Evolutionary conservation across 2,888 invertebrate genomes (phyloP).

Genomic region (Scaptomyza caliginosa): DNA sequence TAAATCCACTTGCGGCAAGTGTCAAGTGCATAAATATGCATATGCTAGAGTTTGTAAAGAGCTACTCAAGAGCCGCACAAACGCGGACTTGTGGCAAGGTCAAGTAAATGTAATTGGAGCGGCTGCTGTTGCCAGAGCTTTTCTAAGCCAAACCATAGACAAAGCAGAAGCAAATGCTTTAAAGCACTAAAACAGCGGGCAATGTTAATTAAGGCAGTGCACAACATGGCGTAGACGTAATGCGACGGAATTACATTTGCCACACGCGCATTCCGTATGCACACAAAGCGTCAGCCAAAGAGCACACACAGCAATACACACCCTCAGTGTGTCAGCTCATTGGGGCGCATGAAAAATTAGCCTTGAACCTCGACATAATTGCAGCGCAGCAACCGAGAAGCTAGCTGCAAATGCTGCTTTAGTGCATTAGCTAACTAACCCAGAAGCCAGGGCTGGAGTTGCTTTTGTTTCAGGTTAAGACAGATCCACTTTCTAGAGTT

Average conservation of each 20-base stretch:
- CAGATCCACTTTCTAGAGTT: too few species aligned
- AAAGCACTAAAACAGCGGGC: slow-evolving; percentile 7
- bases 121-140: slow-evolving; percentile 34
- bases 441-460: slow-evolving; percentile 16
- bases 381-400: slow-evolving; percentile 55
- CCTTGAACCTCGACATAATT: slow-evolving; percentile 76
- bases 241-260: slow-evolving; percentile 64
- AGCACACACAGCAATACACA: slow-evolving; percentile 13
- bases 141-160: slow-evolving; percentile 40
- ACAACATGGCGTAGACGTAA: slow-evolving; percentile 72
- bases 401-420: slow-evolving; percentile 26
- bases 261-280: slow-evolving; percentile 68
- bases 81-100: slow-evolving; percentile 34
- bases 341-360: slow-evolving; percentile 72
- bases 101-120: slow-evolving; percentile 48
- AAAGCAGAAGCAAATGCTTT: slow-evolving; percentile 7
- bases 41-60: slow-evolving; percentile 14
- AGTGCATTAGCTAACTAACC: slow-evolving; percentile 43
- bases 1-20: slow-evolving; percentile 37
- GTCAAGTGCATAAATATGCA: slow-evolving; percentile 13
- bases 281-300: slow-evolving; percentile 33
- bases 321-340: slow-evolving; percentile 28
- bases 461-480: neutral
- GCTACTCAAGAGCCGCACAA: slow-evolving; percentile 6
- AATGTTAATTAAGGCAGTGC: slow-evolving; percentile 66